Base-by-base conservation (phyloP, 2,888 invertebrate species). In the Branchipolynoe longqiensis region DNA sequence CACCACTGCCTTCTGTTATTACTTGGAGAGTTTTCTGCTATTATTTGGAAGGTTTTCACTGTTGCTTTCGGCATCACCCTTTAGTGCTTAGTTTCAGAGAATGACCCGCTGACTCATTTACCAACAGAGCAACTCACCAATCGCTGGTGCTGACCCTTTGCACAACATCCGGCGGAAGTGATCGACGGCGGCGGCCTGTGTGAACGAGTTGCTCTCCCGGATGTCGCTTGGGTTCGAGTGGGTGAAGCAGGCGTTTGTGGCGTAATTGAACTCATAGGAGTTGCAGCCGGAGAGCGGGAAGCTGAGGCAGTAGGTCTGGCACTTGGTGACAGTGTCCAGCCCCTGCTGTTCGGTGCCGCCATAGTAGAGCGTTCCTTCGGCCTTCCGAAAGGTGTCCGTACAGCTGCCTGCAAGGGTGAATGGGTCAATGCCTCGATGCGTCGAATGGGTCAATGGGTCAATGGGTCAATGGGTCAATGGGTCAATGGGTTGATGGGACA, bases 201-300 rank as follows among this genome's bases (percentile, higher is more conserved):
- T 41, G 25, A 48, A 48, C 28, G 78, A 14, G 54, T 78, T 78
- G 41, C 78, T 48, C 0, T 22, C 31, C 48, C n/a, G 25, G n/a
- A 78, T 41, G 41, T 48, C 54, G 22, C n/a, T 0, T 1, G 18
- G 40, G 40, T 6, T 22, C 14, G 41, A 28, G 48, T 78, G 78
- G 0, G 48, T n/a, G 41, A n/a, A 78, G 54, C 78, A 78, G 28
- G 78, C 31, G 54, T 78, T 78, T 8, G 18, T 48, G 78, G 48
- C 54, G 48, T 78, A 78, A 48, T 78, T 54, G 31, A 78, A 78
- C 6, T 78, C 78, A 31, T 78, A 78, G 12, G 78, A 41, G 48
- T 48, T 41, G 28, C 78, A 78, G 41, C 78, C 28, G 6, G 41
- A 41, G 4, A 25, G 3, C 8, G 78, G 41, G 6, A 48, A 31